Evolutionary conservation across 2,888 invertebrate genomes (phyloP).

Genomic region (Gisinianus flammeolus): DNA sequence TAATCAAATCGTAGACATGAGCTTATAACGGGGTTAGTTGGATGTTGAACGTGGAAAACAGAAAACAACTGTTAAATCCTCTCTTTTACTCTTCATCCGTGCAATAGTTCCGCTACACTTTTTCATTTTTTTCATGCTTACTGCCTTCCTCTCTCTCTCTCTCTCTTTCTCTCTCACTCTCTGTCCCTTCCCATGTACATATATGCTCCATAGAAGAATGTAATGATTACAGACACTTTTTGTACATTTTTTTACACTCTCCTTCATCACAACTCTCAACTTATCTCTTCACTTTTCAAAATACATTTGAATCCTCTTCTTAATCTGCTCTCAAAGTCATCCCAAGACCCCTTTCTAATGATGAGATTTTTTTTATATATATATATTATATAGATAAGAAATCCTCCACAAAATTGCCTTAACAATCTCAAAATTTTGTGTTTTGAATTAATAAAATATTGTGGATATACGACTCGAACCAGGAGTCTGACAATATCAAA

Average conservation of each 20-base stretch:
- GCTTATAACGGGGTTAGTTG: slow-evolving; percentile 53
- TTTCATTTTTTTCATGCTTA: slow-evolving; percentile 8
- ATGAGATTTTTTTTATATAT: too few species aligned
- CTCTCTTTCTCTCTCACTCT: not conserved
- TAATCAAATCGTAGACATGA: not conserved
- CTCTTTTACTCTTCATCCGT: slow-evolving; percentile 43
- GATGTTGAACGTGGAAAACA: slow-evolving; percentile 20
- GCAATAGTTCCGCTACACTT: slow-evolving; percentile 49
- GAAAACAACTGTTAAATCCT: slow-evolving; percentile 48
- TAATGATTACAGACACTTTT: not conserved
- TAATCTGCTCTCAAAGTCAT: too few species aligned
- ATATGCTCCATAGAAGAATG: not conserved
- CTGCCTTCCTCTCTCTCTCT: not conserved
- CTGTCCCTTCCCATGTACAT: not conserved
- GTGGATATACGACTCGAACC: too few species aligned
- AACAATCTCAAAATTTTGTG: too few species aligned
- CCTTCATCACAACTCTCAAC: too few species aligned
- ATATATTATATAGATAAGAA: too few species aligned
- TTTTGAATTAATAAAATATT: too few species aligned
- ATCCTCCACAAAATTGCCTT: too few species aligned
- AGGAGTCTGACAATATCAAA: too few species aligned
- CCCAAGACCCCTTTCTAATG: too few species aligned
- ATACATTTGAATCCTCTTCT: too few species aligned
- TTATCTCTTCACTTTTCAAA: too few species aligned
- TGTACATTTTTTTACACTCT: not conserved